These are phyloP conservation scores for Nycticebus coucang DNA, from an alignment of 2,113 vertebrate genomes.

Conservation along the genomic window DNA sequence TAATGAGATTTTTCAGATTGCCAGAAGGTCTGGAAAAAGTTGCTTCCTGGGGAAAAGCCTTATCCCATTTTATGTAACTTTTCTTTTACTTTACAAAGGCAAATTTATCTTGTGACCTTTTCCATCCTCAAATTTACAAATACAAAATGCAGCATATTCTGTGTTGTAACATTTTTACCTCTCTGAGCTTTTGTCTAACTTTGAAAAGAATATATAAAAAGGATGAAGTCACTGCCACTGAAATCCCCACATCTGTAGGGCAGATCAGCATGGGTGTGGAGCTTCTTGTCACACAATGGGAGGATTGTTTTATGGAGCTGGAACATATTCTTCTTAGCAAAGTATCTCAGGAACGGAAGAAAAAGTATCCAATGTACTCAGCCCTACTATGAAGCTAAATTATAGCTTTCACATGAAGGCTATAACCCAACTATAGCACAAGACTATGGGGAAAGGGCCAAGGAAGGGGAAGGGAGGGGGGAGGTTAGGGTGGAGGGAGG, in stretches of 20 bases:
- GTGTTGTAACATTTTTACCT: background rate
- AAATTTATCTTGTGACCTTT: constrained; percentile 55
- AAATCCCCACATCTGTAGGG: constrained; percentile 44
- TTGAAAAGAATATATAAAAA: constrained; percentile 50
- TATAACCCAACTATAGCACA: too few species aligned
- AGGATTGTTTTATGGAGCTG: constrained; percentile 48
- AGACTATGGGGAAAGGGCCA: too few species aligned
- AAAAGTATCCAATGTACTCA: too few species aligned
- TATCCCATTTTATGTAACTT: background rate
- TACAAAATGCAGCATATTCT: background rate
- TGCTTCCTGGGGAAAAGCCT: background rate
- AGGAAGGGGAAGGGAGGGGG: too few species aligned
- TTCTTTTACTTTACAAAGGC: background rate
- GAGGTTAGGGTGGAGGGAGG: too few species aligned
- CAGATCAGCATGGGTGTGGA: constrained; percentile 44
- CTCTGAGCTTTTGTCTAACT: constrained; percentile 27
- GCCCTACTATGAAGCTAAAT: too few species aligned
- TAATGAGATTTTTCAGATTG: background rate
- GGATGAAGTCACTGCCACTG: constrained; percentile 41
- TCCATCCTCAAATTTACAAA: background rate
- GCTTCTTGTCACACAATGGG: background rate
- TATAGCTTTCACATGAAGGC: too few species aligned
- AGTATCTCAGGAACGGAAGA: too few species aligned
- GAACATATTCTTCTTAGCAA: too few species aligned
- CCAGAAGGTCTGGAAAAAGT: background rate